Base-by-base conservation (phyloP, 2,888 invertebrate species). In the Drosophila ustulata region DNA sequence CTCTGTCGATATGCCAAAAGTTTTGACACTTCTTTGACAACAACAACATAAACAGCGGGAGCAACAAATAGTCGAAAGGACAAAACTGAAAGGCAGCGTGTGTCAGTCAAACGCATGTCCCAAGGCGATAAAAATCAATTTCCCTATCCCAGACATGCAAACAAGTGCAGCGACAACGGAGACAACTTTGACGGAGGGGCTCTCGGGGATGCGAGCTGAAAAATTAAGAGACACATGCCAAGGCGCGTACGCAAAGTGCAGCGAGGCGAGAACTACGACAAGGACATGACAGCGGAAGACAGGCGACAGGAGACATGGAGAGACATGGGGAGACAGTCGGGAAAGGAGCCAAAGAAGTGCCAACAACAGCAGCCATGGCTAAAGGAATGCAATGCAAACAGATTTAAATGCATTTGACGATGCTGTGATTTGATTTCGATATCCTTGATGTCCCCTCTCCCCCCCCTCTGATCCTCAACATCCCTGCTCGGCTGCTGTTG, bases 391-490 rank as follows among this genome's bases (percentile, higher is more conserved):
- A 83, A 88, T 83, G 83, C 83, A 88, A 83, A 83, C 83, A 86
- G 84, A 75, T 78, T 63, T 78, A 86, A 88, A 88, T 88, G 88
- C 88, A 83, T 88, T 86, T 83, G 88, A 80, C 69, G 87, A 86
- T 58, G 75, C 83, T 73, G 56, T 86, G 83, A 83, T 83, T 83
- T 82, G 83, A 83, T 86, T 83, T 75, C 83, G 78, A 83, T 83
- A 85, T 80, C 63, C 58, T 26, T 51, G 45, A 9, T 23, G 23
- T 9, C 18, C 23, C 39, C 30, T 13, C 18, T 0, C 18, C 3
- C n/a, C 30, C 3, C 2, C 26, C 18, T 3, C 41, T 23, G 13
- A 3, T 25, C 9, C 8, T 11, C 6, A 23, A 4, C 0, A 11
- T 4, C 34, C 34, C n/a, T 1, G 6, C 46, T 7, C 26, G n/a